These are phyloP conservation scores for Lepus oiostolus DNA, from an alignment of 2,797 vertebrate species.

Conservation along the genomic window DNA sequence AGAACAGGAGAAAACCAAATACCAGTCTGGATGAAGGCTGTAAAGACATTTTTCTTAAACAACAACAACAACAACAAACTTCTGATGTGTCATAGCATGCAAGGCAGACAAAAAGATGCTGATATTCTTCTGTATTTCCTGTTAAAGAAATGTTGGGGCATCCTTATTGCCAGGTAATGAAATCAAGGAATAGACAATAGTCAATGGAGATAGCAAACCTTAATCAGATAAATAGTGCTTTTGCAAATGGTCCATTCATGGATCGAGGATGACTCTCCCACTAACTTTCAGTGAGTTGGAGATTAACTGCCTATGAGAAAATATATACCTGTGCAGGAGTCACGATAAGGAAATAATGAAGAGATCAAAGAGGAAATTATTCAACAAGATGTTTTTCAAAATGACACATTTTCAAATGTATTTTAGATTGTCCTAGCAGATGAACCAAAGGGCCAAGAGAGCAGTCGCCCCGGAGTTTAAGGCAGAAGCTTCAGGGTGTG, in stretches of 20 bases:
- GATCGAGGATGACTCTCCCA: not conserved
- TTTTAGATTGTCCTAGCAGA: constrained; percentile 75
- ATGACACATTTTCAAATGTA: constrained; percentile 77
- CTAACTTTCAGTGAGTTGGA: not conserved
- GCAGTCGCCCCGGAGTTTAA: constrained; percentile 70
- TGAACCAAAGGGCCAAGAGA: constrained; percentile 75
- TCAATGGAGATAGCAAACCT: not conserved
- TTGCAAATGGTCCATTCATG: not conserved
- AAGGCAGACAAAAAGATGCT: not conserved
- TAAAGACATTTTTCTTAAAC: constrained; percentile 51
- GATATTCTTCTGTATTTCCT: not conserved
- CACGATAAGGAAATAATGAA: constrained; percentile 82
- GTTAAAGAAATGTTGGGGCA: constrained; percentile 26
- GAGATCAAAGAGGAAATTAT: constrained; percentile 81
- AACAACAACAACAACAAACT: not conserved
- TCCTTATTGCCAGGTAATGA: constrained; percentile 3
- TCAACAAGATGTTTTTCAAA: constrained; percentile 78
- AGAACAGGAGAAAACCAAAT: not conserved
- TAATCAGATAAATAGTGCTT: not conserved
- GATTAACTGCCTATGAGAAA: not conserved
- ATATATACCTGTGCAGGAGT: not conserved
- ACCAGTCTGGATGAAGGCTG: constrained; percentile 15
- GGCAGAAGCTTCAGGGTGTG: constrained; percentile 67
- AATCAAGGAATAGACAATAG: constrained; percentile 2
- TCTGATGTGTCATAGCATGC: not conserved